phyloP scores from a whole-genome alignment of 2,888 invertebrate genomes.

The Pammene aurita region DNA sequence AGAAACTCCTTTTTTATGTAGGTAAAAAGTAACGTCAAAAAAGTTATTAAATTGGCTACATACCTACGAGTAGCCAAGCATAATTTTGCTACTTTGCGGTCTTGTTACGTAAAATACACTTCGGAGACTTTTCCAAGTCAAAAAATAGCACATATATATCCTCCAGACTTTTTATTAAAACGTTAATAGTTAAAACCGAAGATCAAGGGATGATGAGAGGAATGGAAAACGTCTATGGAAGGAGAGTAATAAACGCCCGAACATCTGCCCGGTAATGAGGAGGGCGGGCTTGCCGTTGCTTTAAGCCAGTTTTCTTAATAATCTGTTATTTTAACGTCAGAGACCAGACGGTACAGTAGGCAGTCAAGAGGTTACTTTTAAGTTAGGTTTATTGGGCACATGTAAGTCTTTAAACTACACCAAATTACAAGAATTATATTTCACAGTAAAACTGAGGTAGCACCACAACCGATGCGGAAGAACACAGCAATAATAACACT shows the following conservation, averaged over 20 bases:
- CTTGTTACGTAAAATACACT: neutral
- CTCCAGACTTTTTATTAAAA: constrained; percentile 32
- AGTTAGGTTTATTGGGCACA: no score
- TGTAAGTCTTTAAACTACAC: no score
- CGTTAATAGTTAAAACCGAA: constrained; percentile 30
- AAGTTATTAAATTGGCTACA: no score
- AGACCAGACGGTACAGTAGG: constrained; percentile 3
- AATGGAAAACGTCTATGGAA: constrained; percentile 13
- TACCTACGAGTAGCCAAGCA: no score
- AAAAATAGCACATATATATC: neutral
- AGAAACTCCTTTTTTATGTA: no score
- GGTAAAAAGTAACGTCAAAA: no score
- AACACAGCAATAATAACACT: no score
- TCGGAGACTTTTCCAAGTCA: neutral
- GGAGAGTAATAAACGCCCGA: constrained; percentile 28
- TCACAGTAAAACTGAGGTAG: no score
- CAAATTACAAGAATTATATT: no score
- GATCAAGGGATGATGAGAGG: constrained; percentile 37
- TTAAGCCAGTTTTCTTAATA: constrained; percentile 42
- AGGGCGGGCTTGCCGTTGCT: constrained; percentile 29
- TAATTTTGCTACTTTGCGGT: neutral
- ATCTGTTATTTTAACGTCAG: constrained; percentile 32
- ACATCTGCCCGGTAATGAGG: constrained; percentile 38
- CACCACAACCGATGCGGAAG: no score
- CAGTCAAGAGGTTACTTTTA: no score